Evolutionary conservation across 92 coral and sea anemone genomes (phyloP).

Genomic region (Anthopleura xanthogrammica): DNA sequence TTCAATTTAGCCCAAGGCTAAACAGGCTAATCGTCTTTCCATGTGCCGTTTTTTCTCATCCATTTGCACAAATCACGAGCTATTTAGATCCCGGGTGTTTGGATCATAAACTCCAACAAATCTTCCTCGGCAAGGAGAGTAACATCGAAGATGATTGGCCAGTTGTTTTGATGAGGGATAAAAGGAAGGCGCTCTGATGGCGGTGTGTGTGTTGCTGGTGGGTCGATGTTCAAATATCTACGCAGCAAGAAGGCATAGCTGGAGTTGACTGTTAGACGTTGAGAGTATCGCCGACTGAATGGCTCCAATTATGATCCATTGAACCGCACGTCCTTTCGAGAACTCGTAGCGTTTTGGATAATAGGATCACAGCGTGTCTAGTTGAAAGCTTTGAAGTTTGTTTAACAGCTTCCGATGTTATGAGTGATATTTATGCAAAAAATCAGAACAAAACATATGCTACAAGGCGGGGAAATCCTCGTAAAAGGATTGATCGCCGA

Average conservation of each 20-base stretch:
- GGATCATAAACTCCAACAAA: background rate
- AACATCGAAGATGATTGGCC: background rate
- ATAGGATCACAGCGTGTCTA: slow-evolving; percentile 14
- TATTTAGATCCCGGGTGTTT: background rate
- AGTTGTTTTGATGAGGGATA: slow-evolving; percentile 3
- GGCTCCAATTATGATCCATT: slow-evolving; percentile 32
- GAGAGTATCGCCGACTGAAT: slow-evolving; percentile 30
- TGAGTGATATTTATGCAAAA: too few species aligned
- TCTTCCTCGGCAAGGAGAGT: background rate
- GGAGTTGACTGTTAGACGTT: slow-evolving; percentile 20
- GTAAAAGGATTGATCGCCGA: too few species aligned
- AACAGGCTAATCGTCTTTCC: slow-evolving; percentile 12
- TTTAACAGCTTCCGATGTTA: background rate
- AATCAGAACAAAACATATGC: too few species aligned
- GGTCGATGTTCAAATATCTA: slow-evolving; percentile 12
- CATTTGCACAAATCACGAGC: slow-evolving; percentile 11
- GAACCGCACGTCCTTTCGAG: slow-evolving; percentile 28
- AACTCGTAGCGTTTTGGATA: background rate
- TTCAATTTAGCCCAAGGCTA: slow-evolving; percentile 28
- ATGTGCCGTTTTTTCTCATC: slow-evolving; percentile 7
- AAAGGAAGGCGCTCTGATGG: slow-evolving; percentile 6
- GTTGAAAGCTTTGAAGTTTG: background rate
- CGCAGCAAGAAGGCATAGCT: slow-evolving; percentile 32
- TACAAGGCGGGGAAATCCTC: too few species aligned
- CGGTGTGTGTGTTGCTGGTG: background rate